Conservation (phyloP, 2,888 invertebrate species). For the Nymphalis urticae region DNA sequence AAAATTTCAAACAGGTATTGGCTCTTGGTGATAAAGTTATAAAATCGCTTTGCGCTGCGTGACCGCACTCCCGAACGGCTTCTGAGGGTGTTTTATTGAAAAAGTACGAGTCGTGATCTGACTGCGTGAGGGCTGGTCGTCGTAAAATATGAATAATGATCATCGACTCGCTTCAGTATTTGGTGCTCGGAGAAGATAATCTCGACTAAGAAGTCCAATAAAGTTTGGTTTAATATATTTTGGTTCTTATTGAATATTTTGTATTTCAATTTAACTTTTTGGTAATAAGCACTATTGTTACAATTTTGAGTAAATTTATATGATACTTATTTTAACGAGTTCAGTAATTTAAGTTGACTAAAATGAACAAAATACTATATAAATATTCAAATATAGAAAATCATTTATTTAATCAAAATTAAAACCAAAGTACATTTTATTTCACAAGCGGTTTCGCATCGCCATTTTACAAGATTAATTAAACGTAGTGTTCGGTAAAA, state of each 20-base stretch:
- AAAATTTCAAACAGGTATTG: conserved; percentile 56
- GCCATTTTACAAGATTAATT: too few relatives aligned
- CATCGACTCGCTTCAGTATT: conserved; percentile 32
- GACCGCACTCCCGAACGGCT: conserved; percentile 70
- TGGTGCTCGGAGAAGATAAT: conserved; percentile 24
- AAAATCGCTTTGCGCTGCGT: conserved; percentile 76
- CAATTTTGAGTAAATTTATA: background rate
- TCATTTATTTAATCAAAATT: too few relatives aligned
- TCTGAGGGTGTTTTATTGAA: conserved; percentile 77
- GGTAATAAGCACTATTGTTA: background rate
- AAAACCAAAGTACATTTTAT: too few relatives aligned
- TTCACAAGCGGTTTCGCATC: too few relatives aligned
- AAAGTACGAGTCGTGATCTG: conserved; percentile 76
- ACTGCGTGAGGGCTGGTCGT: conserved; percentile 62
- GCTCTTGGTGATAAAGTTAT: conserved; percentile 74
- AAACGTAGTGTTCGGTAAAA: too few relatives aligned
- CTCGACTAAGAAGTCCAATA: conserved; percentile 1
- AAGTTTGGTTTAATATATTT: background rate
- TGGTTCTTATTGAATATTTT: background rate
- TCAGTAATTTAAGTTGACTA: too few relatives aligned
- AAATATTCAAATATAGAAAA: too few relatives aligned
- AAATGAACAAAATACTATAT: too few relatives aligned
- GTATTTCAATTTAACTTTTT: background rate
- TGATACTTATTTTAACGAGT: too few relatives aligned
- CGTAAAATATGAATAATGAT: conserved; percentile 75